Conservation (phyloP, 2,797 vertebrate genomes). For the Sphenodon punctatus region DNA sequence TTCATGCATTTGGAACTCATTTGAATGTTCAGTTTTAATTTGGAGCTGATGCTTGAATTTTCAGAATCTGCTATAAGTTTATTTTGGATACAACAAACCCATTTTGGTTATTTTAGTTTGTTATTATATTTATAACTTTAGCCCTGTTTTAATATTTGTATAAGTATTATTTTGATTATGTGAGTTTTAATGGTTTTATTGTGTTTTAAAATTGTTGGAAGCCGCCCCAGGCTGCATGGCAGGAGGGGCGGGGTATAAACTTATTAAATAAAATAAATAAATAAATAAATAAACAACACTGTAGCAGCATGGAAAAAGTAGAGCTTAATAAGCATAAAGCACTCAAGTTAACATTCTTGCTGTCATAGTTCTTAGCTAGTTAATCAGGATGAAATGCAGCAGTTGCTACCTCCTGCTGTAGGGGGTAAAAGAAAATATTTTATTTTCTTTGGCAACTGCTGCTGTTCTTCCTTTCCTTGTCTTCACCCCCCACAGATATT, state of each 20-base stretch:
- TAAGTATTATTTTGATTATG: too few species aligned
- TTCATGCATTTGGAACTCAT: neutral
- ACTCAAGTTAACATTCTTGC: neutral
- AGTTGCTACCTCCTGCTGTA: neutral
- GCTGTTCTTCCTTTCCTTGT: neutral
- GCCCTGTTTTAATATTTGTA: too few species aligned
- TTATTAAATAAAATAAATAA: too few species aligned
- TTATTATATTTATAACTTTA: too few species aligned
- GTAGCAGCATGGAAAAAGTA: too few species aligned
- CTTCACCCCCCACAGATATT: slow-evolving; percentile 23
- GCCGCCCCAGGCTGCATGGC: too few species aligned
- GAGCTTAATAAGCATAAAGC: neutral
- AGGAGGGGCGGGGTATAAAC: too few species aligned
- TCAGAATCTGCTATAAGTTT: neutral
- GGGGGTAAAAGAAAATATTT: neutral
- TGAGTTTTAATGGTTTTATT: too few species aligned
- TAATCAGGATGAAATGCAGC: neutral
- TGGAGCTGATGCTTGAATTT: neutral
- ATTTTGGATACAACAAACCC: neutral
- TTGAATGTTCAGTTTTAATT: neutral
- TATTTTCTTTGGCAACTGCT: neutral
- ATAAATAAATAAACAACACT: too few species aligned
- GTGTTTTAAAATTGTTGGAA: too few species aligned
- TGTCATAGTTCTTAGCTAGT: neutral
- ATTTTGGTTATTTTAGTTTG: too few species aligned